Evolutionary conservation across 1,140 invertebrate species (phyloP), one percentile per base, ranked within the genome.

Genomic region (Brachionus rotundiformis): DNA sequence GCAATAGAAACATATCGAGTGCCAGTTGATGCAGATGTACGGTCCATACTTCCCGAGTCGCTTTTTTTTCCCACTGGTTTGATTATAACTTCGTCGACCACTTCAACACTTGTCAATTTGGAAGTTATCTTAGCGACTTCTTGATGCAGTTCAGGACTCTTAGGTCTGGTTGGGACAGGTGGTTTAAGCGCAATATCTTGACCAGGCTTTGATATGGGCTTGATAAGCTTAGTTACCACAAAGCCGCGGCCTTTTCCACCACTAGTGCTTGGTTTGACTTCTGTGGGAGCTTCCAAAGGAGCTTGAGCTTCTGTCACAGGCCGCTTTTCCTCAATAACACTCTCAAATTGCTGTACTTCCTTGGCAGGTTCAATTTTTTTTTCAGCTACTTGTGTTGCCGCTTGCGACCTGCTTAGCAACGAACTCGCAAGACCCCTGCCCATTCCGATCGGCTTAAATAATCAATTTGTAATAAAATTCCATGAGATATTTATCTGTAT

Each of bases 21-120:
- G 6, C 39, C 36, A 25, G 7, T 19, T 27, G 68, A 73, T 27
- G 23, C 39, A 25, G 68, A 73, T 19, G 36, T 25, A 25, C 39
- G 16, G 19, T 73, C 68, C 16, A 73, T 27, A 25, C 68, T 73
- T 44, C 68, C 68, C 19, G 39, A 41, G 1, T 73, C 68, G 36
- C 68, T 73, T 73, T 44, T 73, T 44, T 73, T 73, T 27, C 44
- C 36, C 3, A 44, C 36, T 44, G 33, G 68, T 47, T 73, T 44
- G 2, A 73, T 11, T 73, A 44, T 10, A 44, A 73, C 44, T 47
- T 73, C 19, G 8, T 73, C 68, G 4, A 44, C 13, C 1, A 73
- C 29, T 33, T 68, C 63, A 16, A 68, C 63, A 33, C 11, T 33
- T 10, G 29, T 68, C 31, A 68, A 68, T 36, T 33, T 73, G 11